Evolutionary conservation across 2,113 vertebrate species (phyloP), one percentile per base, ranked within the genome.

Genomic region (Eublepharis macularius): DNA sequence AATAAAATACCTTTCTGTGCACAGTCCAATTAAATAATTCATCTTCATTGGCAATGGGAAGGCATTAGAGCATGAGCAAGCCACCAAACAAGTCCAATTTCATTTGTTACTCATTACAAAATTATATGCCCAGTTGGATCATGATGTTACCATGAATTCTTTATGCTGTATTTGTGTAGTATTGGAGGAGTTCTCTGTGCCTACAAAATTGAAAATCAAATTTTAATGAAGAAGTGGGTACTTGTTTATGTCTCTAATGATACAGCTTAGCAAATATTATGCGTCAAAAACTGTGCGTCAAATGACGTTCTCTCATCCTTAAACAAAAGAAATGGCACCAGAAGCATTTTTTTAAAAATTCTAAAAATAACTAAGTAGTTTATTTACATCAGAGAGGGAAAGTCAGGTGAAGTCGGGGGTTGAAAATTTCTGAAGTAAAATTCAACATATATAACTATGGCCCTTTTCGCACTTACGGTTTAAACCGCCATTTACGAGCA

Each of bases 61-160:
- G 85, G 19, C 76, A 65, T 60, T n/a, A 84, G 87, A 81, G 70
- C 54, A 76, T 2, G 4, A n/a, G 51, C 87, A 91, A 74, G 8
- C 6, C 11, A 87, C 0, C 29, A 88, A 93, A 75, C 6, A 86
- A 87, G 89, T 89, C 76, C 87, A 87, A 87, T 88, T 86, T 83
- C 69, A 11, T n/a, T 3, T 10, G 51, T 86, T 87, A 1, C 86
- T 89, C 79, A 86, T 91, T 89, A 79, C 85, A 88, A 77, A 66
- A 81, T 57, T 4, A 60, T 1, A 1, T 77, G 36, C 17, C n/a
- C 14, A 86, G 43, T 60, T 45, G 88, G n/a, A 32, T 92, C 66
- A 68, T 90, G 4, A 24, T 90, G 41, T 41, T 94, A 91, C 87
- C 76, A 82, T 92, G 19, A 90, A 82, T 73, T 90, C 75, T 88